Conservation (phyloP, 2,113 vertebrate species). For the Sinocyclocheilus grahami region DNA sequence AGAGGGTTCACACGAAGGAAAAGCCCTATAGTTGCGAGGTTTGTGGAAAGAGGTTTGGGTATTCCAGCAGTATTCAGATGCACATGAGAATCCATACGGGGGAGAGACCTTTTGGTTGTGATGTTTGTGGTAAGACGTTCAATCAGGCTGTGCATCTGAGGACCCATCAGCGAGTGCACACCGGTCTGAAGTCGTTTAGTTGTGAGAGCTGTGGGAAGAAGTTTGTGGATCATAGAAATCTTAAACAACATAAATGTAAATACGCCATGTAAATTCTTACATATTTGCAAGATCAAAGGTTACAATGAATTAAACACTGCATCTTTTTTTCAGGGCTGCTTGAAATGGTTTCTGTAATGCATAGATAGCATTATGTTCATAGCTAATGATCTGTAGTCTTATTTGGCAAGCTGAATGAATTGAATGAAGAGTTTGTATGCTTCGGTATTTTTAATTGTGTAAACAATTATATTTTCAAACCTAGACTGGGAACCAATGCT, state of each 20-base stretch:
- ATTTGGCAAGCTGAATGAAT: neutral
- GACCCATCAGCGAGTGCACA: constrained; percentile 60
- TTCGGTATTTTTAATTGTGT: neutral
- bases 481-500: neutral
- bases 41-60: constrained; percentile 61
- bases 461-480: neutral
- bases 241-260: constrained; percentile 44
- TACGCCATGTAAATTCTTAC: constrained; percentile 29
- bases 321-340: neutral
- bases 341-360: constrained; percentile 3
- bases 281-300: neutral
- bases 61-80: constrained; percentile 56
- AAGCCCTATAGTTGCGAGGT: constrained; percentile 62
- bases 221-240: constrained; percentile 40
- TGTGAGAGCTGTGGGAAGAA: constrained; percentile 4
- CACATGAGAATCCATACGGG: constrained; percentile 63
- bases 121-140: constrained; percentile 56
- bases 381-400: neutral
- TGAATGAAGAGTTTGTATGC: neutral
- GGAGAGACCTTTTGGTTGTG: constrained; percentile 50
- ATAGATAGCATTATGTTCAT: neutral
- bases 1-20: constrained; percentile 50
- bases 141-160: constrained; percentile 28
- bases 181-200: neutral
- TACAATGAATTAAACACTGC: neutral